Conservation (phyloP, 2,888 invertebrate genomes). For the Mylabris sibirica region DNA sequence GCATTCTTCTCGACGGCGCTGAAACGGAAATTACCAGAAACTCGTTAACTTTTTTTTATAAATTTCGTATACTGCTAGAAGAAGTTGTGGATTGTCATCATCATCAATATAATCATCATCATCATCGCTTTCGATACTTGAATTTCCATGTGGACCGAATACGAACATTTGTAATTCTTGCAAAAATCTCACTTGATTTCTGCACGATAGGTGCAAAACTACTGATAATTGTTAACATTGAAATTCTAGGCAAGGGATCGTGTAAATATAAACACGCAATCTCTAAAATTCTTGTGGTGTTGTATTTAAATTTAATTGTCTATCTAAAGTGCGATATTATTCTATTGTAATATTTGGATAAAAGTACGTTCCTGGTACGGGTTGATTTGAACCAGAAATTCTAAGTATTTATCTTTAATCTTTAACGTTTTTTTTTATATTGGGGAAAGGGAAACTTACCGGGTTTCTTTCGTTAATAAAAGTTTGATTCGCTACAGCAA, state of each 20-base stretch:
- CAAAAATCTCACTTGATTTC: neutral
- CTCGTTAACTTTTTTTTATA: neutral
- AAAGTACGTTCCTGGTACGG: conserved; percentile 53
- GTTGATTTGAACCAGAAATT: conserved; percentile 21
- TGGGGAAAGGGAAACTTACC: neutral
- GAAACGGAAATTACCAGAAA: conserved; percentile 36
- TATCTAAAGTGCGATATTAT: conserved; percentile 48
- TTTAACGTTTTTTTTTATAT: neutral
- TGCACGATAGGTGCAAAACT: neutral
- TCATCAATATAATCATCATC: conserved; percentile 45
- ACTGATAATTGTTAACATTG: neutral
- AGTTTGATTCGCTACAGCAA: neutral
- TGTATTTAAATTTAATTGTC: conserved; percentile 17
- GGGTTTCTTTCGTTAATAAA: neutral
- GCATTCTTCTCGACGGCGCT: conserved; percentile 88
- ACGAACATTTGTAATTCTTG: conserved; percentile 50
- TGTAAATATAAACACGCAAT: conserved; percentile 39
- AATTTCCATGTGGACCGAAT: conserved; percentile 47
- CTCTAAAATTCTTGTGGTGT: conserved; percentile 40
- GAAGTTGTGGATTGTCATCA: conserved; percentile 49
- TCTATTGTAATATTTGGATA: conserved; percentile 26
- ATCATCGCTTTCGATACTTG: conserved; percentile 33
- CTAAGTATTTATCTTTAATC: conserved; percentile 16
- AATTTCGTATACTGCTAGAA: conserved; percentile 44
- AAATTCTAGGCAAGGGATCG: neutral